A percentile compares a stretch with the other conserved stretches of the same genome.
These are phyloP conservation scores for Thera britannica DNA, from an alignment of 2,888 invertebrate genomes.

Conservation along the genomic window DNA sequence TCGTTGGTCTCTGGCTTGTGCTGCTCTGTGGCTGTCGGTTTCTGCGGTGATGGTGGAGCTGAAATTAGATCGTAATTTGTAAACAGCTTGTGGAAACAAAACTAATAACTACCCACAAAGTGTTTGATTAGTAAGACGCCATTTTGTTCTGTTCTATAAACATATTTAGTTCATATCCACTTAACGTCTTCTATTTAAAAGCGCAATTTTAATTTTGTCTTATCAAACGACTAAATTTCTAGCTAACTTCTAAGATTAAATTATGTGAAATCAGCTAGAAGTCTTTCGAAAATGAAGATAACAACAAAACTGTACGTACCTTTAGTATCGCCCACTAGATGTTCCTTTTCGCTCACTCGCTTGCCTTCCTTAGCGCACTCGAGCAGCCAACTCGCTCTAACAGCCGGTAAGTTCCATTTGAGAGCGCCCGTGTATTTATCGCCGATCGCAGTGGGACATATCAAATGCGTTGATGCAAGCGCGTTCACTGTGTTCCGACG, in stretches of 20 bases:
- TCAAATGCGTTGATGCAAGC: conserved; percentile 90
- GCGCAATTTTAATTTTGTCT: no score
- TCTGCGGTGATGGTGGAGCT: conserved; percentile 58
- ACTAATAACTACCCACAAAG: no score
- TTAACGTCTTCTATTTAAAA: no score
- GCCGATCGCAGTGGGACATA: conserved; percentile 89
- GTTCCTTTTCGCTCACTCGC: conserved; percentile 81
- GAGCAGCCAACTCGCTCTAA: conserved; percentile 90
- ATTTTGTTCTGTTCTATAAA: no score
- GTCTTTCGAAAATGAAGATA: neutral
- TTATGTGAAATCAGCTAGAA: no score
- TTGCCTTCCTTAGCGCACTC: conserved; percentile 86
- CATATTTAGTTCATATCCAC: no score
- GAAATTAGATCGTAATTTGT: conserved; percentile 10
- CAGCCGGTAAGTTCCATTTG: conserved; percentile 94
- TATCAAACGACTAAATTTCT: no score
- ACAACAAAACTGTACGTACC: conserved; percentile 50
- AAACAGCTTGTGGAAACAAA: no score
- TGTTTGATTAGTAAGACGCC: no score
- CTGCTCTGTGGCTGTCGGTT: conserved; percentile 32
- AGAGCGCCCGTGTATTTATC: conserved; percentile 93
- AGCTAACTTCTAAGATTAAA: no score
- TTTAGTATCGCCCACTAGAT: conserved; percentile 85
- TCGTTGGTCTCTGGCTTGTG: conserved; percentile 15
- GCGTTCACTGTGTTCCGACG: conserved; percentile 75